phyloP scores from a whole-genome alignment of 2,113 vertebrate genomes.

The Gnathonemus echidnorhynchus region DNA sequence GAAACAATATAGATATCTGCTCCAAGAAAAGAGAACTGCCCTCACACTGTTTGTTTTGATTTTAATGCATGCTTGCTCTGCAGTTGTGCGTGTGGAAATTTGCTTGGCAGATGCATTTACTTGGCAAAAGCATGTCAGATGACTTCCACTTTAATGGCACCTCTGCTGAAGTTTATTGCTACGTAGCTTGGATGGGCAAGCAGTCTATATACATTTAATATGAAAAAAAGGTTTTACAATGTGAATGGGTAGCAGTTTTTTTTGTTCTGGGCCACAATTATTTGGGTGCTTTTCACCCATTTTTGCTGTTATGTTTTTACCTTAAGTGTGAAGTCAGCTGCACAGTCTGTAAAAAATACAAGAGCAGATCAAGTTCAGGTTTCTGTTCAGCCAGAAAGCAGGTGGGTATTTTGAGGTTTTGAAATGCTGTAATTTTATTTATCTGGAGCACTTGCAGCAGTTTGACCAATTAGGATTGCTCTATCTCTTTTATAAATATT shows the following conservation, averaged over 20 bases:
- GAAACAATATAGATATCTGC: constrained; percentile 18
- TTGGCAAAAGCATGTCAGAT: constrained; percentile 25
- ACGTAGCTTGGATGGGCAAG: constrained; percentile 24
- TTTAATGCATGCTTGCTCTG: constrained; percentile 24
- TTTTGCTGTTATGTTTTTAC: background rate
- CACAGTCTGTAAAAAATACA: background rate
- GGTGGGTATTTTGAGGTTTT: background rate
- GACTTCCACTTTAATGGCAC: constrained; percentile 30
- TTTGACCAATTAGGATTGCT: background rate
- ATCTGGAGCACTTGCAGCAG: background rate
- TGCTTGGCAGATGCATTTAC: constrained; percentile 27
- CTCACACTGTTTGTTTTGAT: constrained; percentile 30
- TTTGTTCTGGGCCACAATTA: background rate
- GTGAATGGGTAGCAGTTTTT: background rate
- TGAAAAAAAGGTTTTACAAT: background rate
- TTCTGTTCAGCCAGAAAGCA: background rate
- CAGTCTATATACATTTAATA: constrained; percentile 24
- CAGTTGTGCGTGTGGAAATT: constrained; percentile 20
- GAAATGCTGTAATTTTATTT: background rate
- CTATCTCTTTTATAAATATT: background rate
- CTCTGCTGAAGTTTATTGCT: constrained; percentile 28
- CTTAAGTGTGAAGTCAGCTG: background rate
- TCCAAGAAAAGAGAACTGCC: constrained; percentile 19
- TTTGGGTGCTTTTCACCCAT: background rate
- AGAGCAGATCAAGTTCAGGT: background rate